These are phyloP conservation scores for Andinoacara biseriatus DNA, from an alignment of 2,113 vertebrate genomes.

Conservation along the genomic window DNA sequence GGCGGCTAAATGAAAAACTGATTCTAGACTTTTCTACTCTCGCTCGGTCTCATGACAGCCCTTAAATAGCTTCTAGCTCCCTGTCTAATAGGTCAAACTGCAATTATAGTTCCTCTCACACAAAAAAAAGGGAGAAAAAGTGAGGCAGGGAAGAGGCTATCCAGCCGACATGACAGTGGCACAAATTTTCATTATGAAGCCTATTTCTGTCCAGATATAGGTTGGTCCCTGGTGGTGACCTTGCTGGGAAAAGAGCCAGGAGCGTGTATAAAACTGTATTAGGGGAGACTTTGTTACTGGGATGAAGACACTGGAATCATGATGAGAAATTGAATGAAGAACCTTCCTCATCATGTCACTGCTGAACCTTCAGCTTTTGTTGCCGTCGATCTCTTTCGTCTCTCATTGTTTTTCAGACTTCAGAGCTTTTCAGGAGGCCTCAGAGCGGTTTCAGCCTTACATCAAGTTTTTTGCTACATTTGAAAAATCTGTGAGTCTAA, in stretches of 20 bases:
- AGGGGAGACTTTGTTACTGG: conserved; percentile 39
- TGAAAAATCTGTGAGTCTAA: conserved; percentile 90
- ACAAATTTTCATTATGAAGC: conserved; percentile 64
- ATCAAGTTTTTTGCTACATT: conserved; percentile 97
- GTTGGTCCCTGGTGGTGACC: conserved; percentile 64
- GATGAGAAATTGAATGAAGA: conserved; percentile 53
- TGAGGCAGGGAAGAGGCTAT: conserved; percentile 47
- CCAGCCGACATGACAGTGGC: conserved; percentile 40
- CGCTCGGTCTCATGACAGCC: conserved; percentile 47
- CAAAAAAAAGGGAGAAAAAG: conserved; percentile 29
- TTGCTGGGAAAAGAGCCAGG: conserved; percentile 43
- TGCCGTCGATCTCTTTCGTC: background rate
- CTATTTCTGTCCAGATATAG: conserved; percentile 55
- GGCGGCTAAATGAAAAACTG: conserved; percentile 46
- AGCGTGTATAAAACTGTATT: conserved; percentile 45
- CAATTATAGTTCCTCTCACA: conserved; percentile 58
- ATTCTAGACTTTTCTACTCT: conserved; percentile 49
- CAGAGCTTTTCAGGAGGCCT: conserved; percentile 92
- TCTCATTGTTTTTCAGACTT: conserved; percentile 83
- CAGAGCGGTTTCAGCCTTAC: conserved; percentile 95
- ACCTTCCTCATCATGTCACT: conserved; percentile 21
- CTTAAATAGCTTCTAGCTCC: conserved; percentile 68
- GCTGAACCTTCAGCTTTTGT: background rate
- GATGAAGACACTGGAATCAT: conserved; percentile 28
- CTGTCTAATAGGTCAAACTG: conserved; percentile 66